Base-by-base conservation (phyloP, 2,888 invertebrate genomes). In the Lamproptera curius region DNA sequence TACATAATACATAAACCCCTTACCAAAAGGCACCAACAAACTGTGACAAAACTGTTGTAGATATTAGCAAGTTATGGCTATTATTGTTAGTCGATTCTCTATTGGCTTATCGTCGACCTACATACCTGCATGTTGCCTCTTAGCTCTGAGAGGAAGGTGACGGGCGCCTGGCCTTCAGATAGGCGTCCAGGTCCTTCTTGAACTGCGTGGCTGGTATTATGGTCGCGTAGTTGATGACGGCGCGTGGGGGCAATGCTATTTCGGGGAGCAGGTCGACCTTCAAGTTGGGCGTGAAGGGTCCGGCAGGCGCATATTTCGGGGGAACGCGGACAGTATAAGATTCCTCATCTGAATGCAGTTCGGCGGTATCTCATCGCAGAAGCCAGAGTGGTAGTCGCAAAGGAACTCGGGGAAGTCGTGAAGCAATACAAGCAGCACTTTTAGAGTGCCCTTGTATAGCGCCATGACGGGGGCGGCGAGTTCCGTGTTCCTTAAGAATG, bases 361-460 rank as follows among this genome's bases (percentile, higher is more conserved):
- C 2, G 99, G 97, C 38, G 99, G 99, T 63, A 99, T 99, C 52
- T 97, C 98, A 79, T 99, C 99, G 78, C 99, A 99, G 86, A 99
- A 98, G 36, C 97, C 96, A 76, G 99, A 99, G 78, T 99, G 98
- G 79, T 98, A 99, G 76, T 99, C 99, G 80, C 99, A 99, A 42
- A 99, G 90, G 78, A 99, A 98, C 84, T 99, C 99, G 0, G 99
- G 99, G 78, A 99, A 99, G 76, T 99, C 99, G 73, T 99, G 99
- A 9, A 99, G 89, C 20, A 99, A 87, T 0, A 99, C 98, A 31
- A 99, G 89, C 42, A 99, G 89, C 6, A 99, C 97, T 54, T 98
- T 92, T 37, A 99, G 87, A 0, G 98, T 97, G 61, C 98, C 99
- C 84, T 97, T 98, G 88, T 99, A 99, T 16, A 99, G 88, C 64